phyloP scores from a whole-genome alignment of 2,113 vertebrate species.

The Elephantulus edwardii region DNA sequence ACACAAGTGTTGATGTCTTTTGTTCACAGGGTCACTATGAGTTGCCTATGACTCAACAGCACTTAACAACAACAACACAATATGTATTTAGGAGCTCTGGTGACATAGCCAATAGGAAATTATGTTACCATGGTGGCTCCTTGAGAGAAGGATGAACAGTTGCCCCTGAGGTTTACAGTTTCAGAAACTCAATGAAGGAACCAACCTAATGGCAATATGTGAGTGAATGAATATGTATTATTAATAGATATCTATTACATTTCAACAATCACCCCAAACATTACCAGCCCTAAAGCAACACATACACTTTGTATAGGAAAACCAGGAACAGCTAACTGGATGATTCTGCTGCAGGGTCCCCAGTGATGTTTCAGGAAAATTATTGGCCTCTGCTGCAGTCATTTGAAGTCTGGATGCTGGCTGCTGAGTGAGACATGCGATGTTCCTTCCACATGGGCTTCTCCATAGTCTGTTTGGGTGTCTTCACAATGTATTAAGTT shows the following conservation, averaged over 20 bases:
- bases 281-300: neutral
- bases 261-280: neutral
- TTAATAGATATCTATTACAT: neutral
- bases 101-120: no score
- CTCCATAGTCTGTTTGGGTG: neutral
- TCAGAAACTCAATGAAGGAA: no score
- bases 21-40: no score
- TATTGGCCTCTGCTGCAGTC: neutral
- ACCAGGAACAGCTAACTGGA: neutral
- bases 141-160: no score
- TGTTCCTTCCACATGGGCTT: rapidly evolving
- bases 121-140: no score
- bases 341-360: neutral
- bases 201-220: no score
- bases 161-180: no score
- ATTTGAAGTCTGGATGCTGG: neutral
- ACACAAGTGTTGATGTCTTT: no score
- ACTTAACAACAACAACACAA: no score
- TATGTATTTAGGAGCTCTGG: no score
- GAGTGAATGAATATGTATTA: neutral
- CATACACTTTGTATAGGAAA: neutral
- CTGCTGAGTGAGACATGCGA: neutral
- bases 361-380: neutral
- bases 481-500: neutral
- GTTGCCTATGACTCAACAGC: no score